Evolutionary conservation across 2,797 vertebrate genomes (phyloP).

Genomic region (Pipistrellus kuhlii): DNA sequence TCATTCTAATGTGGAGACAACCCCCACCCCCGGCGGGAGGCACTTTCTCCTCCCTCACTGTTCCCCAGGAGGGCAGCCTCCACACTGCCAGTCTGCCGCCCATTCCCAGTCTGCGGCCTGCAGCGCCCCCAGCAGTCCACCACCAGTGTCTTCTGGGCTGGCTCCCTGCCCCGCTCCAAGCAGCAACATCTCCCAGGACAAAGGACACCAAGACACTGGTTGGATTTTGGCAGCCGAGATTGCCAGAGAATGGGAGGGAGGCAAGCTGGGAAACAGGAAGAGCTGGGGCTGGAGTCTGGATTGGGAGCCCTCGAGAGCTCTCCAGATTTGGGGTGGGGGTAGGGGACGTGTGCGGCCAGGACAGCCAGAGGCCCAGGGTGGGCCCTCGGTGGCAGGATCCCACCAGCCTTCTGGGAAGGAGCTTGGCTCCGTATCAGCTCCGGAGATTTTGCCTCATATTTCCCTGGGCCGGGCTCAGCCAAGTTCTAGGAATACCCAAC

Average conservation of each 20-base stretch:
- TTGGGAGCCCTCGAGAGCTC: conserved; percentile 34
- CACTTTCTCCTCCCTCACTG: background rate
- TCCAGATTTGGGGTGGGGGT: conserved; percentile 1
- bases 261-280: conserved; percentile 72
- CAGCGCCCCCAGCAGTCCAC: background rate
- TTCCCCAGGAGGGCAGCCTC: background rate
- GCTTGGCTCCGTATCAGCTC: background rate
- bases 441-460: conserved; percentile 15
- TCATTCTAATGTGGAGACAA: background rate
- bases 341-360: background rate
- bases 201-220: conserved; percentile 80
- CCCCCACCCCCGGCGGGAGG: background rate
- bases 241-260: conserved; percentile 72
- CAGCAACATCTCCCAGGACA: conserved; percentile 82
- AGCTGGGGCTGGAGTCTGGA: conserved; percentile 80
- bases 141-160: conserved; percentile 35
- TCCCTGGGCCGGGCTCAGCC: conserved; percentile 45
- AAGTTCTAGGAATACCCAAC: conserved; percentile 48
- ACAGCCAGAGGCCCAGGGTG: background rate
- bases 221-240: conserved; percentile 84
- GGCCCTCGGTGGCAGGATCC: background rate
- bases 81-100: background rate
- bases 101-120: background rate
- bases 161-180: conserved; percentile 53
- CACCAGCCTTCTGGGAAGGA: conserved; percentile 16